These are phyloP conservation scores for Triplophysa bombifrons DNA, from an alignment of 2,797 vertebrate species.

Conservation along the genomic window DNA sequence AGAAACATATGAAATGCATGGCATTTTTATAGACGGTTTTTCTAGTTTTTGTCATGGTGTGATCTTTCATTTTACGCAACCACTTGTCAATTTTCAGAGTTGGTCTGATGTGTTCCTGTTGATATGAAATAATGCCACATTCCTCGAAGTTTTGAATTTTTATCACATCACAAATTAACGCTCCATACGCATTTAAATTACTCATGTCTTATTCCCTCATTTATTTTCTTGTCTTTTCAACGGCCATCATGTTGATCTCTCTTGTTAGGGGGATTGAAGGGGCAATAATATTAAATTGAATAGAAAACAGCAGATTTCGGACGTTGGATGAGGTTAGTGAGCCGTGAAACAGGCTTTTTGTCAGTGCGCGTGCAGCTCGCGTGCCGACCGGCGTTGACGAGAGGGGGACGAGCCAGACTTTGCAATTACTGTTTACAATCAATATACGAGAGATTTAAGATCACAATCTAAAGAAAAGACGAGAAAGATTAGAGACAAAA, in stretches of 20 bases:
- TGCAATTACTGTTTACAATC: constrained; percentile 48
- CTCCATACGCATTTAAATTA: constrained; percentile 13
- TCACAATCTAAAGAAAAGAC: too few species aligned
- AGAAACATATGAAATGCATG: not conserved
- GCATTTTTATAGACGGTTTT: too few species aligned
- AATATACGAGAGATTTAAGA: constrained; percentile 36
- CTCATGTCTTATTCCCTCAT: constrained; percentile 32
- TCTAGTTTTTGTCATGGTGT: too few species aligned
- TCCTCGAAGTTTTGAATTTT: not conserved
- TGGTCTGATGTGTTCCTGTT: not conserved
- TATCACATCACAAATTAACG: not conserved
- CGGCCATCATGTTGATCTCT: constrained; percentile 51
- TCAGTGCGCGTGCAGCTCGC: constrained; percentile 80
- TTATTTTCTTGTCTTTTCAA: constrained; percentile 47
- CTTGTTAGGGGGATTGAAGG: constrained; percentile 10
- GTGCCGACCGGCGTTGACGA: constrained; percentile 71
- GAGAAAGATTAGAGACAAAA: constrained; percentile 35
- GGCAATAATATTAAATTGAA: constrained; percentile 54
- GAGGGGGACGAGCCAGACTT: constrained; percentile 48
- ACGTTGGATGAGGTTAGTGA: constrained; percentile 71
- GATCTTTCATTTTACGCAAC: not conserved
- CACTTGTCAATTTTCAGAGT: too few species aligned
- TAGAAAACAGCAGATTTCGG: constrained; percentile 70
- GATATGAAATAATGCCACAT: not conserved
- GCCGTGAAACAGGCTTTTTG: constrained; percentile 78